Conservation (phyloP, 2,888 invertebrate genomes). For the Hermodice carunculata region DNA sequence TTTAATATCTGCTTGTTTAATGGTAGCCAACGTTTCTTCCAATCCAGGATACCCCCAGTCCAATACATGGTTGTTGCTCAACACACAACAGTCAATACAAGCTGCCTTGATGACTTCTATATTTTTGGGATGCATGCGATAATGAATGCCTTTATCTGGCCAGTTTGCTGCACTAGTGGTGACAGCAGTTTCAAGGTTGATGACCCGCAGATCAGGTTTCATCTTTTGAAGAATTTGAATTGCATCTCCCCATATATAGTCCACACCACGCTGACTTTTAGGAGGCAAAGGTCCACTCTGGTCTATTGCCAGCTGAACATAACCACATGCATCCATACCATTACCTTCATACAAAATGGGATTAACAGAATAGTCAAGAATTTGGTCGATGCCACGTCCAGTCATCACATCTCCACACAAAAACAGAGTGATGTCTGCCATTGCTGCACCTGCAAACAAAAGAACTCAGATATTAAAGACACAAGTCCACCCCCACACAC, state of each 20-base stretch:
- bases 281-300: slow-evolving; percentile 36
- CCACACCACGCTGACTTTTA: slow-evolving; percentile 5
- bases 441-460: too few relatives aligned
- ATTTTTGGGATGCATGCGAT: slow-evolving; percentile 43
- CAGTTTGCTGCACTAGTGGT: slow-evolving; percentile 31
- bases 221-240: slow-evolving; percentile 24
- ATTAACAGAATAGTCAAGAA: slow-evolving; percentile 29
- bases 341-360: slow-evolving; percentile 38
- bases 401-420: slow-evolving; percentile 44
- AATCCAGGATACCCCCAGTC: slow-evolving; percentile 41
- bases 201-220: slow-evolving; percentile 28
- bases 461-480: too few relatives aligned
- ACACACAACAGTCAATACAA: slow-evolving; percentile 38
- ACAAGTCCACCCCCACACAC: too few relatives aligned
- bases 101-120: slow-evolving; percentile 30
- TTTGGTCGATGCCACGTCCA: slow-evolving; percentile 42
- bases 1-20: slow-evolving; percentile 23
- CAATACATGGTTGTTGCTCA: slow-evolving; percentile 41
- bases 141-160: slow-evolving; percentile 41
- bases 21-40: slow-evolving; percentile 32
- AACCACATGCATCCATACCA: slow-evolving; percentile 26
- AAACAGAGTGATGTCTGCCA: slow-evolving; percentile 28
- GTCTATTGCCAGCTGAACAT: slow-evolving; percentile 33
- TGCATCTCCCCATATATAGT: slow-evolving; percentile 33
- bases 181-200: slow-evolving; percentile 32